Conservation (phyloP, 2,888 invertebrate genomes). For the Eutolmus rufibarbis region DNA sequence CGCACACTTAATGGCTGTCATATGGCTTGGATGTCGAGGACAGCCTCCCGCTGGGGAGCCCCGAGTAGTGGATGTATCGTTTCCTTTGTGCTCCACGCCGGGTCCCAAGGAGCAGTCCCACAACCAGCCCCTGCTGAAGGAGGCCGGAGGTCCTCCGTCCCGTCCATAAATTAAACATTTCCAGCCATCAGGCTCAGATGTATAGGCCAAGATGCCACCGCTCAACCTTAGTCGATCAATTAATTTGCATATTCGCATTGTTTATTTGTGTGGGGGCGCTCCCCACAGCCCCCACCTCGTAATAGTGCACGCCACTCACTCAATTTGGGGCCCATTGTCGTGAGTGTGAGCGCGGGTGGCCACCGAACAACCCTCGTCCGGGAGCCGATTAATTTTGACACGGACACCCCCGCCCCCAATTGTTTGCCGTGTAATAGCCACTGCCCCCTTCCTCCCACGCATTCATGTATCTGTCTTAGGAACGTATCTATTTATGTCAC, state of each 20-base stretch:
- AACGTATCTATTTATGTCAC: constrained; percentile 27
- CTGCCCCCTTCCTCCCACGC: neutral
- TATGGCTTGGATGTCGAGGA: neutral
- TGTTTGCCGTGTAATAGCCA: neutral
- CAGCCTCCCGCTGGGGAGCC: neutral
- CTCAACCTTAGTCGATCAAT: constrained; percentile 25
- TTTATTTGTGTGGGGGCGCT: neutral
- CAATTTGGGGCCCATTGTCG: neutral
- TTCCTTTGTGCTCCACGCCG: neutral
- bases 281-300: neutral
- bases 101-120: neutral
- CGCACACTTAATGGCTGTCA: constrained; percentile 6
- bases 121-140: neutral
- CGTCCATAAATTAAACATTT: constrained; percentile 36
- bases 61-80: neutral
- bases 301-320: constrained; percentile 8
- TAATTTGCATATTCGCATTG: constrained; percentile 35
- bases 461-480: constrained; percentile 26
- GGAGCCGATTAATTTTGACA: constrained; percentile 24
- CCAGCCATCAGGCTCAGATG: constrained; percentile 35
- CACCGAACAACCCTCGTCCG: neutral
- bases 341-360: neutral
- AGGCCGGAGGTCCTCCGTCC: neutral
- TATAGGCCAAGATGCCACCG: constrained; percentile 29
- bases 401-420: neutral